Percentiles rank a stretch among this genome's conserved stretches.
phyloP scores from a whole-genome alignment of 2,113 vertebrate genomes.

The Cinclus mexicanus region DNA sequence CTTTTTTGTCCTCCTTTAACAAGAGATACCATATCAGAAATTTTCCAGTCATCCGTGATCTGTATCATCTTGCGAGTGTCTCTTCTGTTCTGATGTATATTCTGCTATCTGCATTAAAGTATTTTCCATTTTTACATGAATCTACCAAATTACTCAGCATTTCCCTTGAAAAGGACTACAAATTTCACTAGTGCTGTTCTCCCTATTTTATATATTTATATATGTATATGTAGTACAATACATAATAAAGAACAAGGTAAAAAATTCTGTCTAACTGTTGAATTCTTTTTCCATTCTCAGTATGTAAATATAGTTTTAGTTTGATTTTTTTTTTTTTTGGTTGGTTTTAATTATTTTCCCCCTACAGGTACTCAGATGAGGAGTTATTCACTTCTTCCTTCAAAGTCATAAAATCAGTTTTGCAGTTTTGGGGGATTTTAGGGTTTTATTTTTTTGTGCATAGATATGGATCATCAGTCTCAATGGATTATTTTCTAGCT shows the following conservation, averaged over 20 bases:
- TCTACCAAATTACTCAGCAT: background rate
- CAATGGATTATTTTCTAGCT: background rate
- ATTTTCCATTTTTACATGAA: background rate
- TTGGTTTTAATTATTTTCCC: background rate
- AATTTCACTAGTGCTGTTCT: background rate
- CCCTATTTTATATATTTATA: background rate
- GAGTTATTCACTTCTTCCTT: background rate
- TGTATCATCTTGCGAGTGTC: background rate
- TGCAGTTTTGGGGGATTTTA: background rate
- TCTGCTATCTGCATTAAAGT: background rate
- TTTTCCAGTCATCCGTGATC: background rate
- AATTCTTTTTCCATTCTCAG: background rate
- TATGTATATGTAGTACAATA: background rate
- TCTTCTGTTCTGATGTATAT: background rate
- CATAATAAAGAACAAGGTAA: background rate
- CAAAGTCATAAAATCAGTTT: background rate
- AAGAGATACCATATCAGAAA: background rate
- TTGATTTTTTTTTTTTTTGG: background rate
- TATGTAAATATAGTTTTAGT: background rate
- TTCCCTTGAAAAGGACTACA: background rate
- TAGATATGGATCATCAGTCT: background rate
- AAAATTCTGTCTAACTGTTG: background rate
- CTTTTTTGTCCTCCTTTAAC: background rate
- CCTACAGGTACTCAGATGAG: background rate
- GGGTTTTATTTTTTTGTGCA: background rate